Percentiles rank a stretch among this genome's conserved stretches.
Conservation (phyloP, 30 jellyfish, hydroid and myxozoan genomes). For the Hydractinia symbiolongicarpus region DNA sequence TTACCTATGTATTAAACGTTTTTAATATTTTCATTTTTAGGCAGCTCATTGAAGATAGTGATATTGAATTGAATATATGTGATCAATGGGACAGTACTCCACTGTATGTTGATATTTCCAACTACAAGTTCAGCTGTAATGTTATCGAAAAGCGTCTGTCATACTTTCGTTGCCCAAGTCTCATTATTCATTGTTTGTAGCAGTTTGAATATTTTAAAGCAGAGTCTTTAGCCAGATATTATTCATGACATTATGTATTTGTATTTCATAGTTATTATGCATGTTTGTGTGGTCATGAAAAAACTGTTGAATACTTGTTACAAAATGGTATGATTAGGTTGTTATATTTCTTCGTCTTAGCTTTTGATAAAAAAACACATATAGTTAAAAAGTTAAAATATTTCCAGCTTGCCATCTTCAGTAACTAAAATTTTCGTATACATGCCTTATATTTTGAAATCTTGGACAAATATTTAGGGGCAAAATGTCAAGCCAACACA, state of each 20-base stretch:
- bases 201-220: too few species aligned
- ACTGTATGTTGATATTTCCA: slow-evolving; percentile 39
- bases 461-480: slow-evolving; percentile 38
- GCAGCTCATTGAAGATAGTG: slow-evolving; percentile 42
- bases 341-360: not conserved
- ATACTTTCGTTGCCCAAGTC: not conserved
- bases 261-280: slow-evolving; percentile 58
- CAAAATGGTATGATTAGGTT: slow-evolving; percentile 39
- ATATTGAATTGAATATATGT: slow-evolving; percentile 47
- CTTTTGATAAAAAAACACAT: not conserved
- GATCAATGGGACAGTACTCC: slow-evolving; percentile 94
- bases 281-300: slow-evolving; percentile 86
- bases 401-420: too few species aligned
- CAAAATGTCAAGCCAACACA: slow-evolving; percentile 76
- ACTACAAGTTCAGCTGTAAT: not conserved
- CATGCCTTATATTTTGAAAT: too few species aligned
- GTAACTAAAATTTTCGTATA: too few species aligned
- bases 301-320: slow-evolving; percentile 55
- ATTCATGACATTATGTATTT: not conserved
- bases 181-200: too few species aligned
- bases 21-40: slow-evolving; percentile 5
- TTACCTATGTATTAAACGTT: too few species aligned
- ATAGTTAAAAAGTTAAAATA: too few species aligned
- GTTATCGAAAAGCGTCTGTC: not conserved
- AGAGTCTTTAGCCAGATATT: not conserved